These are phyloP conservation scores for Ostrea denselamellosa DNA, from an alignment of 1,140 invertebrate genomes.

Conservation along the genomic window DNA sequence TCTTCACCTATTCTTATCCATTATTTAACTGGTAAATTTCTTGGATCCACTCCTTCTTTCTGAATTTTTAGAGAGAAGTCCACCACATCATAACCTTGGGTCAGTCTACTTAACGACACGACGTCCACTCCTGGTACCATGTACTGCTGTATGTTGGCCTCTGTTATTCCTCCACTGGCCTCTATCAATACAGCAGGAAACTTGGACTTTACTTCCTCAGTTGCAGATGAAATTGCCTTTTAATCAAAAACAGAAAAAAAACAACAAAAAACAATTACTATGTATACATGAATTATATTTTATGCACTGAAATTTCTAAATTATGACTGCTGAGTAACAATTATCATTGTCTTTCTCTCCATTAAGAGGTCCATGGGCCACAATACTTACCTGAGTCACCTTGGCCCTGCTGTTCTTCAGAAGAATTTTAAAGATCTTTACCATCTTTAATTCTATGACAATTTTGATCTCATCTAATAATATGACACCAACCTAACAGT, in stretches of 20 bases:
- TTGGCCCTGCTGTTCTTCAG: too few species aligned
- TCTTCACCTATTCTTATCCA: not conserved
- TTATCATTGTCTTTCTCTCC: too few species aligned
- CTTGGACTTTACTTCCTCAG: conserved; percentile 73
- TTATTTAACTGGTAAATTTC: conserved; percentile 68
- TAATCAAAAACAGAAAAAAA: conserved; percentile 42
- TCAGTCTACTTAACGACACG: conserved; percentile 78
- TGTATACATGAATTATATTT: too few species aligned
- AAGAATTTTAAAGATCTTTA: too few species aligned
- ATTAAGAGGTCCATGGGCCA: too few species aligned
- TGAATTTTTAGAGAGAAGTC: conserved; percentile 80
- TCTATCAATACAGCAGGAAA: conserved; percentile 78
- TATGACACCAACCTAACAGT: too few species aligned
- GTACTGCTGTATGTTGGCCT: conserved; percentile 73
- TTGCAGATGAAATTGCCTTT: conserved; percentile 70
- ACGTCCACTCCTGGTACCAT: conserved; percentile 76
- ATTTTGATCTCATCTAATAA: too few species aligned
- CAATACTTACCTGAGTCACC: too few species aligned
- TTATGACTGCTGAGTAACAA: too few species aligned
- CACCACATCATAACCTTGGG: conserved; percentile 79
- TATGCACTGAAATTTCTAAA: too few species aligned
- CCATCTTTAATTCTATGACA: too few species aligned
- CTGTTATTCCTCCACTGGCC: conserved; percentile 79
- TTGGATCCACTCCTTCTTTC: conserved; percentile 72
- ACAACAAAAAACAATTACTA: too few species aligned